phyloP scores from a whole-genome alignment of 2,888 invertebrate species.

The Leptarthrus brevirostris region DNA sequence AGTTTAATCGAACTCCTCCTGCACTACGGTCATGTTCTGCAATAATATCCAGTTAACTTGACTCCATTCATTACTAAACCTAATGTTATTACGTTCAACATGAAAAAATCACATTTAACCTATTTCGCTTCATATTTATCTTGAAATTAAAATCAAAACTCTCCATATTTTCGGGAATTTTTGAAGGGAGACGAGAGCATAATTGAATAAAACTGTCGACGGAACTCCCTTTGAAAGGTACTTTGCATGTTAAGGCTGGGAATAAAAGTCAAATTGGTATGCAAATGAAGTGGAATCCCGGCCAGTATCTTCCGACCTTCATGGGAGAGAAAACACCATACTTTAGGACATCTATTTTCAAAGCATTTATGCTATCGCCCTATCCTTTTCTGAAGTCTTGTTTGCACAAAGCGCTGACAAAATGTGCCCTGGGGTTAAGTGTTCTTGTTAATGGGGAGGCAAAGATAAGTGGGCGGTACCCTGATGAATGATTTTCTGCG shows the following conservation, averaged over 20 bases:
- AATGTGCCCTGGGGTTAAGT: background rate
- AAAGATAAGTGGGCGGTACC: constrained; percentile 24
- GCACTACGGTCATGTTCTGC: too few species aligned
- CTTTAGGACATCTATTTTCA: background rate
- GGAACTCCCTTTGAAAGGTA: background rate
- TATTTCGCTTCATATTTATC: constrained; percentile 21
- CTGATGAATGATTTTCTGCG: background rate
- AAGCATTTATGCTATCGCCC: background rate
- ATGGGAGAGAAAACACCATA: constrained; percentile 24
- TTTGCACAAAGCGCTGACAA: constrained; percentile 30
- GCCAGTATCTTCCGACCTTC: constrained; percentile 6
- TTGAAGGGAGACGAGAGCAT: constrained; percentile 3
- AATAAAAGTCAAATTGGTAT: constrained; percentile 37
- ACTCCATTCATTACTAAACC: too few species aligned
- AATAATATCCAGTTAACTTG: too few species aligned
- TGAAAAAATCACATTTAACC: background rate
- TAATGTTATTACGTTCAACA: too few species aligned
- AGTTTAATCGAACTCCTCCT: too few species aligned
- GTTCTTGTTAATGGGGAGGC: constrained; percentile 5
- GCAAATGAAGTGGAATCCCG: constrained; percentile 32
- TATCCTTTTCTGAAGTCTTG: background rate
- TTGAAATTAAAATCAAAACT: constrained; percentile 31
- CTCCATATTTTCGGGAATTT: background rate
- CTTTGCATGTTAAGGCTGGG: background rate
- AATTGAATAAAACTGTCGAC: constrained; percentile 22